Percentiles rank a stretch among this genome's conserved stretches.
Conservation (phyloP, 2,888 invertebrate genomes). For the Erannis defoliaria region DNA sequence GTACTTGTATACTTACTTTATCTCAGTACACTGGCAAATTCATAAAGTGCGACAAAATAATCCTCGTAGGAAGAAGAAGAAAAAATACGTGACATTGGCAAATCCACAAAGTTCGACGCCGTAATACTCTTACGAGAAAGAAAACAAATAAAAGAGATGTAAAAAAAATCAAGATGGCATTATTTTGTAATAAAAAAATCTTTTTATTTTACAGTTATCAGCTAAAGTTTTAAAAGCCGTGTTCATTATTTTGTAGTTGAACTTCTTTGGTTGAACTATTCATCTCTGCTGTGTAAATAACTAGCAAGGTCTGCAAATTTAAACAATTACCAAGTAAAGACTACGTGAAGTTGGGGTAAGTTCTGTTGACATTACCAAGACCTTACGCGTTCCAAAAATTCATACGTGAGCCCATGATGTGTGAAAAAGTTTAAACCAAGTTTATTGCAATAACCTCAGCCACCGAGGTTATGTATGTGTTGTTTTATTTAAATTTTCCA, state of each 20-base stretch:
- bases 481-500: background rate
- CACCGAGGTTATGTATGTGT: background rate
- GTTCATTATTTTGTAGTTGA: no score
- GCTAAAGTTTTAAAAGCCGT: no score
- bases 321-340: background rate
- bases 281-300: background rate
- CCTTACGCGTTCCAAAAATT: slow-evolving; percentile 1
- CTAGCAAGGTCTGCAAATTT: background rate
- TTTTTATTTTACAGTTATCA: background rate
- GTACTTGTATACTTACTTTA: no score
- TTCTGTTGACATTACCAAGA: no score
- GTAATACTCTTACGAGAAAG: no score
- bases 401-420: background rate
- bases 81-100: no score
- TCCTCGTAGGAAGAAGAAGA: no score
- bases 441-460: background rate
- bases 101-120: no score
- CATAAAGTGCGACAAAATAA: no score
- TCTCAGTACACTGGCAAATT: no score
- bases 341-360: slow-evolving; percentile 1
- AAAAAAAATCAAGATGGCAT: background rate
- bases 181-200: background rate
- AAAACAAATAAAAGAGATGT: no score
- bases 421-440: background rate
- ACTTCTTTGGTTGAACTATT: background rate